Percentiles rank a stretch among this genome's conserved stretches.
These are phyloP conservation scores for Seriola rivoliana DNA, from an alignment of 2,113 vertebrate species.

Conservation along the genomic window DNA sequence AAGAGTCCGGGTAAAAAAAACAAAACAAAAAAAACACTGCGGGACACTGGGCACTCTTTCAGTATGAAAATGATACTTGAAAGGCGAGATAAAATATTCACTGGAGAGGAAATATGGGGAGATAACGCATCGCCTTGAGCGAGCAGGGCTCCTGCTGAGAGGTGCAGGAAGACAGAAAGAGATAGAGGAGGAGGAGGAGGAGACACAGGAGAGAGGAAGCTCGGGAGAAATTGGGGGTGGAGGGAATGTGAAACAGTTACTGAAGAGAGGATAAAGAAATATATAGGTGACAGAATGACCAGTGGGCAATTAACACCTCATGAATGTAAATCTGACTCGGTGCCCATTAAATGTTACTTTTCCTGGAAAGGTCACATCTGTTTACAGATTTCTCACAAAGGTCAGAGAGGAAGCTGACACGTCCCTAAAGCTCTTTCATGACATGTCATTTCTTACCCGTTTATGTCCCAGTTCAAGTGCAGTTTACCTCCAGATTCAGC, in stretches of 20 bases:
- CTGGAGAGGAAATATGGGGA: constrained; percentile 63
- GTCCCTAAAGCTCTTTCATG: not conserved
- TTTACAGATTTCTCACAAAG: constrained; percentile 49
- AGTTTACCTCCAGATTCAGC: not conserved
- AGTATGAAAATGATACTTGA: constrained; percentile 73
- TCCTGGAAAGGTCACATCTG: constrained; percentile 62
- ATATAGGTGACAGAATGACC: constrained; percentile 42
- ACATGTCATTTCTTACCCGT: not conserved
- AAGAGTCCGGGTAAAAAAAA: constrained; percentile 12
- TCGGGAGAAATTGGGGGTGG: not conserved
- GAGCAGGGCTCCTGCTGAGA: constrained; percentile 62
- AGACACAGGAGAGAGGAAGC: constrained; percentile 14
- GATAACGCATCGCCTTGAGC: constrained; percentile 68
- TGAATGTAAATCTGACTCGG: constrained; percentile 36
- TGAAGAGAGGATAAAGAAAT: constrained; percentile 42
- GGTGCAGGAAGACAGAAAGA: constrained; percentile 19
- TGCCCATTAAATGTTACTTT: constrained; percentile 39
- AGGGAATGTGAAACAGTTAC: constrained; percentile 51
- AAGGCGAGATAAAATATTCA: constrained; percentile 76
- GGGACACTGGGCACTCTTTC: constrained; percentile 45
- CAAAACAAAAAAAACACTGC: not conserved
- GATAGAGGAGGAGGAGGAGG: constrained; percentile 24
- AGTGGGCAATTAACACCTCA: constrained; percentile 53
- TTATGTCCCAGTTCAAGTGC: not conserved
- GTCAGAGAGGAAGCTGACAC: constrained; percentile 19